These are phyloP conservation scores for Agrotis segetum DNA, from an alignment of 2,888 invertebrate species.

Conservation along the genomic window DNA sequence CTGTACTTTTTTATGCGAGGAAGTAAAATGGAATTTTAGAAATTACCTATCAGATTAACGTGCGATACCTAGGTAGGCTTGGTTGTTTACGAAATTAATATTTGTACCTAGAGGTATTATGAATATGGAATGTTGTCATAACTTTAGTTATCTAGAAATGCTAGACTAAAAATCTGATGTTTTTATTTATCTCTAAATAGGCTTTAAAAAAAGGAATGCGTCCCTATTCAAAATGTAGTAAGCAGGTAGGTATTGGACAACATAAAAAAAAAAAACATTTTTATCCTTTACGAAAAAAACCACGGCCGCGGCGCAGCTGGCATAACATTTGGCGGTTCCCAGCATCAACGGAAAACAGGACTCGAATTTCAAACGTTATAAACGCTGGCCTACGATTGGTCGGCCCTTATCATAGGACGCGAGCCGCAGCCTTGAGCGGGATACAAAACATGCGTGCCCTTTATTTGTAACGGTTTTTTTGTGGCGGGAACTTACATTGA, in stretches of 20 bases:
- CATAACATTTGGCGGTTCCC: constrained; percentile 48
- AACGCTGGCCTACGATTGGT: constrained; percentile 79
- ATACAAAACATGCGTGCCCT: constrained; percentile 77
- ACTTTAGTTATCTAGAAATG: not conserved
- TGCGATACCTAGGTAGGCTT: no score
- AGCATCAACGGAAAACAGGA: constrained; percentile 45
- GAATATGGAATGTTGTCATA: not conserved
- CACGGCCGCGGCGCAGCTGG: constrained; percentile 48
- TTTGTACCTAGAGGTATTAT: not conserved
- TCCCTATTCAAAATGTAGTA: not conserved
- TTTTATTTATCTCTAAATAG: not conserved
- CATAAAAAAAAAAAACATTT: not conserved
- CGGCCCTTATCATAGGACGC: constrained; percentile 86
- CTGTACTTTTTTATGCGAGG: not conserved
- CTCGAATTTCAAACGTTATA: constrained; percentile 80
- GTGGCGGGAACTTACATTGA: constrained; percentile 57
- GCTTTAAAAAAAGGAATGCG: not conserved
- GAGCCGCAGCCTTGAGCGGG: constrained; percentile 76
- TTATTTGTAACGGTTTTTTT: constrained; percentile 75
- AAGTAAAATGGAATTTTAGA: constrained; percentile 16
- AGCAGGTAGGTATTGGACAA: not conserved
- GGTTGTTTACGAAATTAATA: not conserved
- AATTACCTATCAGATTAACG: no score
- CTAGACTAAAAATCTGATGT: not conserved
- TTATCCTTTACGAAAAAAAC: not conserved